Percentiles rank a stretch among this genome's conserved stretches.
Evolutionary conservation across 2,888 invertebrate species (phyloP).

Genomic region (Adela reaumurella): DNA sequence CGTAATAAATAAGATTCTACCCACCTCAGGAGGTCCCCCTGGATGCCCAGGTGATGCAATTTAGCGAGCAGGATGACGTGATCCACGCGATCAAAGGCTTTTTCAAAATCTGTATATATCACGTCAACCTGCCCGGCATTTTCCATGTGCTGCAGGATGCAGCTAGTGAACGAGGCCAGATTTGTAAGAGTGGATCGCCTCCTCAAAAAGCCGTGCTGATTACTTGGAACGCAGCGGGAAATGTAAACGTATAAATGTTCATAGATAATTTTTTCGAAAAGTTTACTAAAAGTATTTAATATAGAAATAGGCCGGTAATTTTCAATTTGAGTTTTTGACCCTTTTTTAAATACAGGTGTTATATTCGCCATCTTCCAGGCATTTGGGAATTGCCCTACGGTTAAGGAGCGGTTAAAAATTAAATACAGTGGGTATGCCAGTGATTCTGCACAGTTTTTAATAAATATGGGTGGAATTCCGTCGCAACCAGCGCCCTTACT

Average conservation of each 20-base stretch:
- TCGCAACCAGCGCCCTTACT: conserved; percentile 1
- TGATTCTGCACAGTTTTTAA: background rate
- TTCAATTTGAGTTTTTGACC: background rate
- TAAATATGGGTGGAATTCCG: background rate
- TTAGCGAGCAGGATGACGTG: conserved; percentile 1
- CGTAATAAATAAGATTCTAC: background rate
- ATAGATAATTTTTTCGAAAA: conserved; percentile 2
- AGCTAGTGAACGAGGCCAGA: background rate
- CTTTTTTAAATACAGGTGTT: background rate
- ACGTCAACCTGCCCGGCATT: background rate
- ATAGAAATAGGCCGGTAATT: conserved; percentile 1
- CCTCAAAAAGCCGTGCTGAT: background rate
- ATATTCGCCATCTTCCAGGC: conserved; percentile 1
- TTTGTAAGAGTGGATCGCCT: background rate
- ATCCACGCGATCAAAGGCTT: conserved; percentile 1
- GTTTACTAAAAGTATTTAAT: background rate
- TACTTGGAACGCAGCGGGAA: background rate
- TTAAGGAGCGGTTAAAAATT: background rate
- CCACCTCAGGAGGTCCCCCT: conserved; percentile 2
- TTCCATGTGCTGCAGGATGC: background rate
- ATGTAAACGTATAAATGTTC: background rate
- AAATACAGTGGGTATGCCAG: background rate
- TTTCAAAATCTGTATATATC: background rate
- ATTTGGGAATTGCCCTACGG: background rate
- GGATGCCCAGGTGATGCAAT: background rate